Conservation (phyloP, 37 sponge, comb jelly and placozoan genomes). For the Ianthella basta region DNA sequence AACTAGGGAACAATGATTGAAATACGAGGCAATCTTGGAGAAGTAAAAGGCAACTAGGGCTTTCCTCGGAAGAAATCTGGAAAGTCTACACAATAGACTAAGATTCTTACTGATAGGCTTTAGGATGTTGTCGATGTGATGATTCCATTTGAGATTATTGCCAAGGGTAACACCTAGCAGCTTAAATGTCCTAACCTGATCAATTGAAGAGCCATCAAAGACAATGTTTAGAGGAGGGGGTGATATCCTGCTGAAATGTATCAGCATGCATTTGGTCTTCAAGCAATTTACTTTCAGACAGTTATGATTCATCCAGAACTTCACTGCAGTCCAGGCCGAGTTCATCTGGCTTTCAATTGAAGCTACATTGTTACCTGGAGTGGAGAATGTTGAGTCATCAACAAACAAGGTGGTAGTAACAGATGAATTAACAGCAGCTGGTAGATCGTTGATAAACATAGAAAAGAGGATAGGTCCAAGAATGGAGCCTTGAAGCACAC, state of each 20-base stretch:
- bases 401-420: constrained; percentile 12
- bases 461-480: constrained; percentile 30
- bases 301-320: constrained; percentile 15
- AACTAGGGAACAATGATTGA: constrained; percentile 11
- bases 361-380: not conserved
- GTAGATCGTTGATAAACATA: constrained; percentile 24
- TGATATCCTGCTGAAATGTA: constrained; percentile 4
- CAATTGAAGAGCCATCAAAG: constrained; percentile 4
- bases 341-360: constrained; percentile 9
- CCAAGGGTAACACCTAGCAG: constrained; percentile 11
- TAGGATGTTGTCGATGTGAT: constrained; percentile 2
- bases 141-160: not conserved
- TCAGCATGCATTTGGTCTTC: constrained; percentile 22
- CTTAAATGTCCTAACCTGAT: constrained; percentile 14
- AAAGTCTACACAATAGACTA: not conserved
- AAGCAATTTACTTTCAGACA: not conserved
- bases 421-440: constrained; percentile 11
- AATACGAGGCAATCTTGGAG: constrained; percentile 19
- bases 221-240: constrained; percentile 20
- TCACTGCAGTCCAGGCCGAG: not conserved
- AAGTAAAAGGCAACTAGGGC: not conserved
- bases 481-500: constrained; percentile 27
- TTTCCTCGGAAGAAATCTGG: constrained; percentile 15
- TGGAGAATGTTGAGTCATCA: constrained; percentile 27
- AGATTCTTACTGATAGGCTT: not conserved